phyloP scores from a whole-genome alignment of 2,888 invertebrate species.

The Netelia virgata region DNA sequence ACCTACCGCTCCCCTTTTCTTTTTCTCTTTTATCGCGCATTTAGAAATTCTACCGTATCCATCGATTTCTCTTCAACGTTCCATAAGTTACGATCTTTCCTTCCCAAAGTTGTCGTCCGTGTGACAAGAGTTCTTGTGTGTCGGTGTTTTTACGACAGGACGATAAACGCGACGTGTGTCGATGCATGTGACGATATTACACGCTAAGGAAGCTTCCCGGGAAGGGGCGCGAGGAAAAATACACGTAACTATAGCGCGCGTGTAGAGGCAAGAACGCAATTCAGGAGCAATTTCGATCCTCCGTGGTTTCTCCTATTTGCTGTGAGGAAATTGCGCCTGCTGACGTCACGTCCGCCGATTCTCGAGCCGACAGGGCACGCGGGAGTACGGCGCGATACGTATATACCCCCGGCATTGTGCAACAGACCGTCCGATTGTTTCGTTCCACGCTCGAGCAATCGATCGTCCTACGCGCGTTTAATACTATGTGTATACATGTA shows the following conservation, averaged over 20 bases:
- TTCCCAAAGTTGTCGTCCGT: neutral
- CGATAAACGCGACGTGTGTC: neutral
- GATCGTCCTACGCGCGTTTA: constrained; percentile 33
- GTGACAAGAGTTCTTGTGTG: neutral
- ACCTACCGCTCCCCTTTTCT: neutral
- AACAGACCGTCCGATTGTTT: constrained; percentile 60
- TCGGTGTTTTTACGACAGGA: neutral
- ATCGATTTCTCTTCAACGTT: neutral
- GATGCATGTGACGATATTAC: constrained; percentile 73
- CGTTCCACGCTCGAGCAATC: constrained; percentile 59
- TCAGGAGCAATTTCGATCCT: constrained; percentile 82
- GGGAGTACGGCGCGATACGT: constrained; percentile 16
- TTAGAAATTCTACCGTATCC: neutral
- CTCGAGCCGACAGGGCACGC: constrained; percentile 64
- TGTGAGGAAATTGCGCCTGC: constrained; percentile 83
- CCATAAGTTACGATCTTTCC: too few relatives aligned
- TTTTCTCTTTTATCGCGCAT: neutral
- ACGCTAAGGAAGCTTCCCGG: constrained; percentile 77
- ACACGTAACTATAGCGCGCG: neutral
- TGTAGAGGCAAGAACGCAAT: constrained; percentile 48
- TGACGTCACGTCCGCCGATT: constrained; percentile 83
- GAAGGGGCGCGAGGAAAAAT: neutral
- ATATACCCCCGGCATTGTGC: constrained; percentile 24
- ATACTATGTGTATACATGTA: neutral
- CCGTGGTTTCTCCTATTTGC: constrained; percentile 84